A percentile compares a stretch with the other conserved stretches of the same genome.
phyloP scores from a whole-genome alignment of 2,888 invertebrate genomes.

The Hydriomena furcata region DNA sequence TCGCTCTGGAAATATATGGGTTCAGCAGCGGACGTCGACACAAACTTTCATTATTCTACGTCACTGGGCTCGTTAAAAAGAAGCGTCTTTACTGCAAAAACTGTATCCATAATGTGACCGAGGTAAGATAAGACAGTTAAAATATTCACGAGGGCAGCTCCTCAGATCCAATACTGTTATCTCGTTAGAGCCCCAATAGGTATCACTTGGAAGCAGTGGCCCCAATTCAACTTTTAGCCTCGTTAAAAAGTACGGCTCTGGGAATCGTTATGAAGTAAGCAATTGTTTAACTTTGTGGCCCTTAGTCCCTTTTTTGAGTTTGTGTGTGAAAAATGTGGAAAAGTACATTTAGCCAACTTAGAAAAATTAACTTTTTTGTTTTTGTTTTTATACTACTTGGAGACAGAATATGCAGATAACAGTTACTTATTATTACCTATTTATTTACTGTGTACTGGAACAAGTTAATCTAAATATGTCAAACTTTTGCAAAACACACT shows the following conservation, averaged over 20 bases:
- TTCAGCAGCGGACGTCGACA: too few relatives aligned
- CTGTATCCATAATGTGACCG: constrained; percentile 16
- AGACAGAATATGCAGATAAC: too few relatives aligned
- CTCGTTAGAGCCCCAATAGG: constrained; percentile 42
- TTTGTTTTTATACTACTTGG: too few relatives aligned
- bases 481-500: too few relatives aligned
- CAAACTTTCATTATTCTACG: too few relatives aligned
- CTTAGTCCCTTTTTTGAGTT: neutral
- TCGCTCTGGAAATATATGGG: too few relatives aligned
- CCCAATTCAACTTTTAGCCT: constrained; percentile 15
- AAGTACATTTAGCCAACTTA: too few relatives aligned
- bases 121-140: constrained; percentile 49
- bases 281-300: neutral
- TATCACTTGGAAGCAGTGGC: constrained; percentile 30
- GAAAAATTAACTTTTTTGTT: too few relatives aligned
- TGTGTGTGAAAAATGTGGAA: neutral
- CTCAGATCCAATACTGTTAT: constrained; percentile 50
- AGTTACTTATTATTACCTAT: too few relatives aligned
- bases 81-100: constrained; percentile 1
- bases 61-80: too few relatives aligned
- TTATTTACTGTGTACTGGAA: too few relatives aligned
- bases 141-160: constrained; percentile 50
- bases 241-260: constrained; percentile 6
- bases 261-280: neutral
- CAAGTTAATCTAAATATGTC: too few relatives aligned